Evolutionary conservation across 1,140 invertebrate species (phyloP).

Genomic region (Caenorhabditis latens): DNA sequence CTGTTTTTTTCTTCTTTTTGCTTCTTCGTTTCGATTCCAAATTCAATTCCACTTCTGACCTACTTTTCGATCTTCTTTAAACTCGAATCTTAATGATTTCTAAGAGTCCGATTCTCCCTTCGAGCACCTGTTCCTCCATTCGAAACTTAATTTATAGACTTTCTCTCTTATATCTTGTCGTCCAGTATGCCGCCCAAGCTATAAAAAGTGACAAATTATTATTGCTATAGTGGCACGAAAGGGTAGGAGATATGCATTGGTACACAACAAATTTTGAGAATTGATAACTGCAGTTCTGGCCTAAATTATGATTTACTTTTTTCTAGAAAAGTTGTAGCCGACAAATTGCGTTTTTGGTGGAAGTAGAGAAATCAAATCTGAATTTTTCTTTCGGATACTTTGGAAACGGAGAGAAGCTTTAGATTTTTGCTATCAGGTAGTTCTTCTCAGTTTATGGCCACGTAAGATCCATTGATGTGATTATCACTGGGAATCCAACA

Average conservation of each 20-base stretch:
- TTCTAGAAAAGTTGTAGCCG: background rate
- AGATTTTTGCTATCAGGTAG: too few species aligned
- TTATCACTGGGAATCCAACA: too few species aligned
- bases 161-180: background rate
- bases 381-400: too few species aligned
- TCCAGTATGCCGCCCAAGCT: background rate
- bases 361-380: background rate
- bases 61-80: background rate
- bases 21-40: too few species aligned
- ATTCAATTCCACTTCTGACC: background rate
- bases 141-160: slow-evolving; percentile 35
- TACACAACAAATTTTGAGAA: background rate
- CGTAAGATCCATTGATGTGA: too few species aligned
- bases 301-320: background rate
- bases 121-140: slow-evolving; percentile 23
- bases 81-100: background rate
- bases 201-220: slow-evolving; percentile 49
- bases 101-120: background rate
- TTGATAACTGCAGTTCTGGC: background rate
- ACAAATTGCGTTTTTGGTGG: background rate
- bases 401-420: too few species aligned
- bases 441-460: too few species aligned
- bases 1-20: background rate
- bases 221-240: slow-evolving; percentile 31
- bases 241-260: background rate